Base-by-base conservation (phyloP, 2,113 vertebrate species). In the Lampris incognitus region DNA sequence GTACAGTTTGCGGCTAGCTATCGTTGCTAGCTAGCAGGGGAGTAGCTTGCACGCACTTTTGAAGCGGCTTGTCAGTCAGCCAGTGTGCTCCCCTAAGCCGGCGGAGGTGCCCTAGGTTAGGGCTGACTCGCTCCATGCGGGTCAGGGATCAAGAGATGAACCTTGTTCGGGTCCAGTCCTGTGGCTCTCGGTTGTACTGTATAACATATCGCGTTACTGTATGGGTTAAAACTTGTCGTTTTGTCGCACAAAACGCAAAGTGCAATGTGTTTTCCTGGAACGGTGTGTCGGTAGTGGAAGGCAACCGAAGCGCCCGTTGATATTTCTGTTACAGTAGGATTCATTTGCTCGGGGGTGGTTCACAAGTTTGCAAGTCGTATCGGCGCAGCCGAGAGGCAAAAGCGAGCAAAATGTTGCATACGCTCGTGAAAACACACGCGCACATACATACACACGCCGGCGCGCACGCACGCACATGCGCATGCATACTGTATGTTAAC, bases 11-110 rank as follows among this genome's bases (percentile, higher is more conserved):
- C 62, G 54, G 75, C 68, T 78, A 69, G 85, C 83, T 70, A 49
- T 40, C 10, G 0, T 42, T 11, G 86, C 82, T 89, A 89, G 86
- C 86, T 81, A 87, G 72, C 66, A 72, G 63, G 60, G 50, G 46
- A 51, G 74, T 66, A 50, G 80, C 73, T 41, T 46, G 76, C 85
- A 73, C 83, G 85, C 89, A 91, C 89, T 92, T 88, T 84, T 61
- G 74, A 77, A 77, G 82, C 78, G 87, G 84, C 64, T 86, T 73
- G 86, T 71, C 82, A 86, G 79, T 79, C 82, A 64, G 78, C 50
- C 62, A 24, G 24, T 24, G 24, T 24, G 24, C 24, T 24, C 24
- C 24, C 24, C 24, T 24, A 64, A 44, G 69, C 73, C 76, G 56
- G 74, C 68, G 8, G 64, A 10, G 49, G 40, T 54, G 39, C 0